A percentile compares a stretch with the other conserved stretches of the same genome.
Evolutionary conservation across 2,888 invertebrate species (phyloP).

Genomic region (Himalopsyche japonica): DNA sequence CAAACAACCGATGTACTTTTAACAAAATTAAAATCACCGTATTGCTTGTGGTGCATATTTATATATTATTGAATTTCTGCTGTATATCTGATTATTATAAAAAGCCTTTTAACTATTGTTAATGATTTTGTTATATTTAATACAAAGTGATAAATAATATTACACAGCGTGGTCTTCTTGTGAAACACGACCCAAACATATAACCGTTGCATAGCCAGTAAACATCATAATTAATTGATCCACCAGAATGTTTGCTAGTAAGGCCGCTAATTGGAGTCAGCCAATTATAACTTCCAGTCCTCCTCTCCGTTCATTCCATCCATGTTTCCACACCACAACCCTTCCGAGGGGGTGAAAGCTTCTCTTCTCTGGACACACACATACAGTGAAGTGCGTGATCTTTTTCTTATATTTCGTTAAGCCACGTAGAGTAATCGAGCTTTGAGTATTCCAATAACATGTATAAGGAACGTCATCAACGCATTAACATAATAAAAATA

Average conservation of each 20-base stretch:
- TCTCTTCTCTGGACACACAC: background rate
- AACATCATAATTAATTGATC: slow-evolving; percentile 41
- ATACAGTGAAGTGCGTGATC: background rate
- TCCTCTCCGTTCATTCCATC: background rate
- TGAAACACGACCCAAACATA: background rate
- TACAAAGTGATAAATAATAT: no score
- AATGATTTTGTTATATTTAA: no score
- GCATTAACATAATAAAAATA: no score
- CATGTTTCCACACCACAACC: background rate
- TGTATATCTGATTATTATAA: no score
- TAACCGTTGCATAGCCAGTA: slow-evolving; percentile 9
- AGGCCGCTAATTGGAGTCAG: slow-evolving; percentile 36
- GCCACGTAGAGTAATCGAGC: no score
- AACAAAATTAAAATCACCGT: no score
- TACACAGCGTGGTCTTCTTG: background rate
- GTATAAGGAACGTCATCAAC: no score
- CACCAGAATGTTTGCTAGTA: slow-evolving; percentile 35
- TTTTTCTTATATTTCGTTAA: background rate
- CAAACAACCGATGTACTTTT: no score
- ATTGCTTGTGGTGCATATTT: no score
- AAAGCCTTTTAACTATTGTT: no score
- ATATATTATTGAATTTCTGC: no score
- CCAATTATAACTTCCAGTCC: slow-evolving; percentile 19
- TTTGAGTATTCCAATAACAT: no score
- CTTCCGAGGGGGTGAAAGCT: background rate